Percentiles rank a stretch among this genome's conserved stretches.
These are phyloP conservation scores for Myripristis murdjan DNA, from an alignment of 2,797 vertebrate species.

Conservation along the genomic window DNA sequence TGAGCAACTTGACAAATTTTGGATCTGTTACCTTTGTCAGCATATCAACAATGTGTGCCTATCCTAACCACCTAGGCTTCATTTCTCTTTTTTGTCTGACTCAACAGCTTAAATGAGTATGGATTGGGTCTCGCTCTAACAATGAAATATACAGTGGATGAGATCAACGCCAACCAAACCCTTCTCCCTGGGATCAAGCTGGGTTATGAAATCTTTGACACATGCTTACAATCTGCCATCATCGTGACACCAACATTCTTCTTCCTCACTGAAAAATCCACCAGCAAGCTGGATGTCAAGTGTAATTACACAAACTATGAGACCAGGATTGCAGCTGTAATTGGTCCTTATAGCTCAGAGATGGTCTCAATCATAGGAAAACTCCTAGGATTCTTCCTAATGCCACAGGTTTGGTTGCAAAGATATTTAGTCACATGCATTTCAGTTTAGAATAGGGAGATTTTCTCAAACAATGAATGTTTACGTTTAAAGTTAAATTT, in stretches of 20 bases:
- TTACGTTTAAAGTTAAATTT: background rate
- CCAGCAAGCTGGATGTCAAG: constrained; percentile 63
- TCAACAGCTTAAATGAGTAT: constrained; percentile 67
- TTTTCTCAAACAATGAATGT: background rate
- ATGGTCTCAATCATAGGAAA: constrained; percentile 87
- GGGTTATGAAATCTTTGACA: constrained; percentile 83
- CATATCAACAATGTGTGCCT: background rate
- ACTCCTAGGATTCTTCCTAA: constrained; percentile 90
- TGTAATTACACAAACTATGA: constrained; percentile 90
- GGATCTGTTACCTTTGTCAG: background rate
- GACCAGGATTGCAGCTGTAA: constrained; percentile 86
- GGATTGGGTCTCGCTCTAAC: constrained; percentile 82
- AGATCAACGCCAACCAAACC: constrained; percentile 77
- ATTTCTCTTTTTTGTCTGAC: background rate
- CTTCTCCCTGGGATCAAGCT: constrained; percentile 83
- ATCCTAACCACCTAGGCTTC: constrained; percentile 4
- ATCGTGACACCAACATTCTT: constrained; percentile 79
- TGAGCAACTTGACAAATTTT: background rate
- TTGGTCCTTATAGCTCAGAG: constrained; percentile 88
- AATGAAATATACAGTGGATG: constrained; percentile 88
- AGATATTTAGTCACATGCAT: background rate
- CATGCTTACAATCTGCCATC: constrained; percentile 78
- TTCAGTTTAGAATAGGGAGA: no score
- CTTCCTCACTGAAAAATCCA: constrained; percentile 74
- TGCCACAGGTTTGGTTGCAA: constrained; percentile 89